phyloP scores from a whole-genome alignment of 2,797 vertebrate species.

The Sorex maritimensis region DNA sequence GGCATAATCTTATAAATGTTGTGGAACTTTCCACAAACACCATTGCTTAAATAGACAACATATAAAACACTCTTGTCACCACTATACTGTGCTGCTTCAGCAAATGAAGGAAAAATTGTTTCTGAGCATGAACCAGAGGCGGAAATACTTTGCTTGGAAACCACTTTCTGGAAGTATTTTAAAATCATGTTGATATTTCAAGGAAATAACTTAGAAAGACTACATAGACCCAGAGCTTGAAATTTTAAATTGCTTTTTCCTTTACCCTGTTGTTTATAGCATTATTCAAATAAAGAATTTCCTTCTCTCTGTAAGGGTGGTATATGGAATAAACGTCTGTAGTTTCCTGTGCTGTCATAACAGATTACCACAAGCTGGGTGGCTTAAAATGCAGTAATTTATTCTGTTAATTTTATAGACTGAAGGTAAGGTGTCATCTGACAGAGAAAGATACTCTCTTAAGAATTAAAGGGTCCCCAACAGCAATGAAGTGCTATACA shows the following conservation, averaged over 20 bases:
- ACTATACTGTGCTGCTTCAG: background rate
- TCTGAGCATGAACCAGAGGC: fast-evolving
- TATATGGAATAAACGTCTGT: background rate
- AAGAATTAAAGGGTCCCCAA: too few relatives aligned
- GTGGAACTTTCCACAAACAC: background rate
- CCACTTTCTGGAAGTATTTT: background rate
- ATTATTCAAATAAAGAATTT: constrained; percentile 18
- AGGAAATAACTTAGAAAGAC: background rate
- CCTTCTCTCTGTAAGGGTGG: background rate
- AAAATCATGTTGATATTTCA: background rate
- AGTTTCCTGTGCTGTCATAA: background rate
- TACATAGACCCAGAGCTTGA: background rate
- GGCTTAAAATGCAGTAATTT: background rate
- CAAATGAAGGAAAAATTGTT: background rate
- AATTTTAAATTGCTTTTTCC: background rate
- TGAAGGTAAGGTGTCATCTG: background rate
- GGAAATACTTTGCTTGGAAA: background rate
- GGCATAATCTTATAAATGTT: background rate
- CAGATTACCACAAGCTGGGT: background rate
- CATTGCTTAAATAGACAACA: background rate
- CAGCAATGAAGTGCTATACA: too few relatives aligned
- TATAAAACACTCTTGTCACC: background rate
- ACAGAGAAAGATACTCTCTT: background rate
- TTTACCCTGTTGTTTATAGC: constrained; percentile 22
- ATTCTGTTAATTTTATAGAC: background rate